phyloP scores from a whole-genome alignment of 2,797 vertebrate genomes.

The Rhinella marina region DNA sequence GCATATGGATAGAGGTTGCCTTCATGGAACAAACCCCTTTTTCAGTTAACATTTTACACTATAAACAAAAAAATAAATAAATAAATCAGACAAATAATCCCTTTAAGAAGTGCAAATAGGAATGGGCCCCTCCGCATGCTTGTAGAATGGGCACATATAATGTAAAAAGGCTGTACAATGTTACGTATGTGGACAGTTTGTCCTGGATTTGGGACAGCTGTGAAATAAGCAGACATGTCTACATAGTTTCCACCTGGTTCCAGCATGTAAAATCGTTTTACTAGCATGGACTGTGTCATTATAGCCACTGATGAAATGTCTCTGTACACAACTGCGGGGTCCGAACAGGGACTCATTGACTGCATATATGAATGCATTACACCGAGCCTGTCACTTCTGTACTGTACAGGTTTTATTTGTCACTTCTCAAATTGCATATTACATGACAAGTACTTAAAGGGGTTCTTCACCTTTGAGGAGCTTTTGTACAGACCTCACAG shows the following conservation, averaged over 20 bases:
- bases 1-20: no score
- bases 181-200: not conserved
- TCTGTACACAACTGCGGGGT: not conserved
- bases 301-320: not conserved
- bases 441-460: no score
- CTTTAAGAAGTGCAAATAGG: not conserved
- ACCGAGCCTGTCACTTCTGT: no score
- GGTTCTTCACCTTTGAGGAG: no score
- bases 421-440: no score
- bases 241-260: conserved; percentile 29
- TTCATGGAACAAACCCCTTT: no score
- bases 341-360: not conserved
- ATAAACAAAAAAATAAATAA: no score
- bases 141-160: not conserved
- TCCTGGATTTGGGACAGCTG: not conserved
- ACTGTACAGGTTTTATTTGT: no score
- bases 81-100: no score
- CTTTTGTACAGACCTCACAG: no score
- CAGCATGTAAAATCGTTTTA: not conserved
- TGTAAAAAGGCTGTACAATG: not conserved
- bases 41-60: no score
- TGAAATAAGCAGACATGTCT: conserved; percentile 9
- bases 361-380: no score
- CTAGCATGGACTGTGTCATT: not conserved
- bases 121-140: not conserved